Conservation (phyloP, 1,140 invertebrate genomes). For the Lerema accius region DNA sequence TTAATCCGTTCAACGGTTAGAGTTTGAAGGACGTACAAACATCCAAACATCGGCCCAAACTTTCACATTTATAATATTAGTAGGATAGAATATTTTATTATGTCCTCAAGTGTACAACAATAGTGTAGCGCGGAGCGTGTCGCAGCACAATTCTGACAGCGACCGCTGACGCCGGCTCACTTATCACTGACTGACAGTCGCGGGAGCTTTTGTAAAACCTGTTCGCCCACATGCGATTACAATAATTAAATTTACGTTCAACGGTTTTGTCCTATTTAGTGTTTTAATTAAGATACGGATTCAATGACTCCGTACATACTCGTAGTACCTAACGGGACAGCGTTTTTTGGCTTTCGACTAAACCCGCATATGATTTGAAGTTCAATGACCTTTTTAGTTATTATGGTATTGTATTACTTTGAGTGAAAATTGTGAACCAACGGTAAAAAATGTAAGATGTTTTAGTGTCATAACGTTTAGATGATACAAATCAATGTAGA, state of each 20-base stretch:
- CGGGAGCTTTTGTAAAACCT: slow-evolving; percentile 18
- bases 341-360: neutral
- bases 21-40: too few species aligned
- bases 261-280: neutral
- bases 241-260: neutral
- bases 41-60: too few species aligned
- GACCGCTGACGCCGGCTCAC: slow-evolving; percentile 27
- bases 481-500: too few species aligned
- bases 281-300: neutral
- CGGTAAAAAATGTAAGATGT: too few species aligned
- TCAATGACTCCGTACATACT: neutral
- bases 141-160: slow-evolving; percentile 21
- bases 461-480: too few species aligned
- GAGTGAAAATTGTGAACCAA: too few species aligned
- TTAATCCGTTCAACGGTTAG: too few species aligned
- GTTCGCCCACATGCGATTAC: slow-evolving; percentile 14
- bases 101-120: slow-evolving; percentile 7
- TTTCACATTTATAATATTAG: too few species aligned
- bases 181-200: slow-evolving; percentile 20
- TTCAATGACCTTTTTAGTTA: neutral
- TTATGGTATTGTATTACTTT: neutral
- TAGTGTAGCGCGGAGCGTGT: too few species aligned
- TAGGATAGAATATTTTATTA: too few species aligned
- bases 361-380: neutral
- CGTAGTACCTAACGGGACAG: neutral